These are phyloP conservation scores for Acanthococcus lagerstroemiae DNA, from an alignment of 2,888 invertebrate species.

Conservation along the genomic window DNA sequence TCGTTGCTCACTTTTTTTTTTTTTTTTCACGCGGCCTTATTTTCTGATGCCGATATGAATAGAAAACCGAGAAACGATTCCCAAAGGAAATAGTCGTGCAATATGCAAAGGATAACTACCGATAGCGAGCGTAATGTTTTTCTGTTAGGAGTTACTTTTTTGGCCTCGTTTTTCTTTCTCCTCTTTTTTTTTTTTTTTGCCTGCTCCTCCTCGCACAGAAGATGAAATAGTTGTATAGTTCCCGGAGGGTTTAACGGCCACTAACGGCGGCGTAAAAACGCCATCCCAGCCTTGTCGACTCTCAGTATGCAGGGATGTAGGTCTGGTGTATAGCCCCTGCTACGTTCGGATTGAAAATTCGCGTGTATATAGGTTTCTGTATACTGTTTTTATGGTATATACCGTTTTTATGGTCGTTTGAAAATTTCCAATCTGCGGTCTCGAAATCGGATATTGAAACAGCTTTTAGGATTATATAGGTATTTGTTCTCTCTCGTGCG, in stretches of 20 bases:
- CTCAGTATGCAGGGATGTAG: background rate
- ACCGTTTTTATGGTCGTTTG: background rate
- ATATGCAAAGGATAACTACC: conserved; percentile 29
- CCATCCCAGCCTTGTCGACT: too few species aligned
- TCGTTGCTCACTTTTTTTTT: background rate
- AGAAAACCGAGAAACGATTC: conserved; percentile 28
- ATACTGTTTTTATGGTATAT: too few species aligned
- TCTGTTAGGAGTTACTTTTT: background rate
- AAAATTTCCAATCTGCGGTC: background rate
- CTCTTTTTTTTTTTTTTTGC: background rate
- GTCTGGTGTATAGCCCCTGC: background rate
- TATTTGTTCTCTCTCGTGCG: background rate
- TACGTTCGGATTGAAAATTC: background rate
- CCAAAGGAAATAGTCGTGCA: conserved; percentile 18
- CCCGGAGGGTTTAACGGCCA: conserved; percentile 9
- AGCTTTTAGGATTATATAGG: background rate
- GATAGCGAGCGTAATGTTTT: conserved; percentile 13
- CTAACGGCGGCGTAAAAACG: background rate
- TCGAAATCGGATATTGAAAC: background rate
- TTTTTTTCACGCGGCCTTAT: background rate
- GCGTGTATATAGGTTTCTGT: too few species aligned
- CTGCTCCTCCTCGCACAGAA: background rate
- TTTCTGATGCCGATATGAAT: conserved; percentile 10
- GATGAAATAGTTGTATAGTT: conserved; percentile 4
- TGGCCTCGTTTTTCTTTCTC: background rate